phyloP scores from a whole-genome alignment of 2,888 invertebrate genomes.

The Atethmia centrago region DNA sequence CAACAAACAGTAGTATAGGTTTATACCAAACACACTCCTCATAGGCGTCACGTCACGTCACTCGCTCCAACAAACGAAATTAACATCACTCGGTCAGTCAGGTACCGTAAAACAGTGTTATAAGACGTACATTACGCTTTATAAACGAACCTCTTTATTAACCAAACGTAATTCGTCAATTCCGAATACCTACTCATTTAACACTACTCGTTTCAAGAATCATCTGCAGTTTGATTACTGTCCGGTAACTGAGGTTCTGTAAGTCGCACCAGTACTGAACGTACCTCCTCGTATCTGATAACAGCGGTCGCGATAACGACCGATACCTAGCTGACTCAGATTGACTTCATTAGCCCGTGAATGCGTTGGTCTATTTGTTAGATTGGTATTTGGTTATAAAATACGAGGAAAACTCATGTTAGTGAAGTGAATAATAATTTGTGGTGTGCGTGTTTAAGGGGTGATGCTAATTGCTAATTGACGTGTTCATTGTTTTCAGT shows the following conservation, averaged over 20 bases:
- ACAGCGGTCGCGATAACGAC: constrained; percentile 80
- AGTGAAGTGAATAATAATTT: constrained; percentile 42
- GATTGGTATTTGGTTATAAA: constrained; percentile 19
- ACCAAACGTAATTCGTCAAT: not conserved
- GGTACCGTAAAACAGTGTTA: constrained; percentile 14
- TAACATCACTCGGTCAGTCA: constrained; percentile 19
- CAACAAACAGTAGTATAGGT: constrained; percentile 38
- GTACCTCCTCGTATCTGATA: constrained; percentile 83
- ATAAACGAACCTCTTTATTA: not conserved
- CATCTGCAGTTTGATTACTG: constrained; percentile 48
- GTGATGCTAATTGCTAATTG: constrained; percentile 31
- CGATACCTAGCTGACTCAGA: constrained; percentile 84
- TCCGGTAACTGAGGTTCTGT: constrained; percentile 45
- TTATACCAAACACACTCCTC: constrained; percentile 9
- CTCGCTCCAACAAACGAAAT: constrained; percentile 2
- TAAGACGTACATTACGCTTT: constrained; percentile 13
- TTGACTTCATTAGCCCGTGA: constrained; percentile 68
- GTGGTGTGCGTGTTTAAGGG: constrained; percentile 6
- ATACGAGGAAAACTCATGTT: constrained; percentile 34
- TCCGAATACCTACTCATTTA: not conserved
- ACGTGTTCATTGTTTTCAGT: constrained; percentile 69
- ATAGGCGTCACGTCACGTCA: constrained; percentile 21
- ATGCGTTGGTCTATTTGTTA: constrained; percentile 58
- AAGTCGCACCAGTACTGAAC: constrained; percentile 47
- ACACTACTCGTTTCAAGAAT: constrained; percentile 28